phyloP scores from a whole-genome alignment of 2,113 vertebrate species.

The Marmota flaviventris region DNA sequence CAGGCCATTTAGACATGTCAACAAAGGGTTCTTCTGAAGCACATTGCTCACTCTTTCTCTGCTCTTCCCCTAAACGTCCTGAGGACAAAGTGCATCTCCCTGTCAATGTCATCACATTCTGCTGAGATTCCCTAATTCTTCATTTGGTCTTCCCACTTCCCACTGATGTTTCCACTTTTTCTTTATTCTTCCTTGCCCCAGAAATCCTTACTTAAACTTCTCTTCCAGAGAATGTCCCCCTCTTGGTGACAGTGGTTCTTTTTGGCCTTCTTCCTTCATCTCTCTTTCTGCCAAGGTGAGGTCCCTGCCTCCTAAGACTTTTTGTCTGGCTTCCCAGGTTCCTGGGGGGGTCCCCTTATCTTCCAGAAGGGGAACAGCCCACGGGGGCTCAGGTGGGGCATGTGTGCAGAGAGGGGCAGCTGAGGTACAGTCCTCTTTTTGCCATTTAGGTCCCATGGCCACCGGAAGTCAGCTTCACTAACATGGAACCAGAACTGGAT shows the following conservation, averaged over 20 bases:
- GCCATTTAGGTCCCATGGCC: not conserved
- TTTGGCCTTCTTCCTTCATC: not conserved
- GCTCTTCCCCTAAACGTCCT: not conserved
- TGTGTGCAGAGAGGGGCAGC: not conserved
- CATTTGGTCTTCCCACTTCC: not conserved
- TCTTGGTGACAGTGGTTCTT: not conserved
- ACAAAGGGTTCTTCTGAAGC: not conserved
- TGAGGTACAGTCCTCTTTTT: not conserved
- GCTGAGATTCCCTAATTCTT: not conserved
- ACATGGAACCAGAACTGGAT: not conserved
- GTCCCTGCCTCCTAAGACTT: not conserved
- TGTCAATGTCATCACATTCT: not conserved
- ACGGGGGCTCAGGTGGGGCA: not conserved
- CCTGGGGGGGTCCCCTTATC: accelerated
- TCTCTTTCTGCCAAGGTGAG: not conserved
- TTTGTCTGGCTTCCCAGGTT: not conserved
- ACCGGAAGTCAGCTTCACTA: not conserved
- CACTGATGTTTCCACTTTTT: not conserved
- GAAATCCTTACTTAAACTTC: not conserved
- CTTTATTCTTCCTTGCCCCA: not conserved
- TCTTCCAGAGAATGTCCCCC: not conserved
- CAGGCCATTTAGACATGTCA: not conserved
- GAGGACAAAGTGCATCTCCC: not conserved
- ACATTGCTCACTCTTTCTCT: not conserved
- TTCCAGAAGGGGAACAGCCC: not conserved